Evolutionary conservation across 2,888 invertebrate genomes (phyloP).

Genomic region (Trileptium ribeirensis): DNA sequence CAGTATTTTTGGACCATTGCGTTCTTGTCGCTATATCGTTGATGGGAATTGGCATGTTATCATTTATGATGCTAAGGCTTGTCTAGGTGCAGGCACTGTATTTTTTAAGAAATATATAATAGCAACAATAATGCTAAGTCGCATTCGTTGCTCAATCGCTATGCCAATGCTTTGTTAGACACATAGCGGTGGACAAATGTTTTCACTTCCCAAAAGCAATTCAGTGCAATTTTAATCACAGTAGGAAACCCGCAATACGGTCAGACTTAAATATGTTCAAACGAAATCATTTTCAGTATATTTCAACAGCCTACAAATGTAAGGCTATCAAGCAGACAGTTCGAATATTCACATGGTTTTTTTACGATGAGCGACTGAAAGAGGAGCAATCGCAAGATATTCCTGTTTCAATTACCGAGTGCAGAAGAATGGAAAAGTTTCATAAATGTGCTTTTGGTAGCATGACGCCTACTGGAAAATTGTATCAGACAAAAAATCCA

Average conservation of each 20-base stretch:
- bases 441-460: not conserved
- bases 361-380: not conserved
- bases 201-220: no score
- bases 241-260: no score
- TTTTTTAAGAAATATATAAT: no score
- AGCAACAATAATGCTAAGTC: no score
- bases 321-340: not conserved
- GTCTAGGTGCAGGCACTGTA: no score
- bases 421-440: not conserved
- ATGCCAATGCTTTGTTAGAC: not conserved
- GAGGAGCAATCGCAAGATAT: not conserved
- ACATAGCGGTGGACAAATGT: no score
- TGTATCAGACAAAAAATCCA: not conserved
- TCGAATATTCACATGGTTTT: not conserved
- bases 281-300: not conserved
- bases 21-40: no score
- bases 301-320: not conserved
- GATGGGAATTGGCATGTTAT: no score
- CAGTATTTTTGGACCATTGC: no score
- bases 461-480: not conserved
- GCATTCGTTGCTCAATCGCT: no score
- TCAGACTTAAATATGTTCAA: not conserved
- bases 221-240: no score
- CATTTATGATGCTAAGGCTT: no score
- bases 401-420: not conserved